Conservation (phyloP, 2,113 vertebrate species). For the Naja naja region DNA sequence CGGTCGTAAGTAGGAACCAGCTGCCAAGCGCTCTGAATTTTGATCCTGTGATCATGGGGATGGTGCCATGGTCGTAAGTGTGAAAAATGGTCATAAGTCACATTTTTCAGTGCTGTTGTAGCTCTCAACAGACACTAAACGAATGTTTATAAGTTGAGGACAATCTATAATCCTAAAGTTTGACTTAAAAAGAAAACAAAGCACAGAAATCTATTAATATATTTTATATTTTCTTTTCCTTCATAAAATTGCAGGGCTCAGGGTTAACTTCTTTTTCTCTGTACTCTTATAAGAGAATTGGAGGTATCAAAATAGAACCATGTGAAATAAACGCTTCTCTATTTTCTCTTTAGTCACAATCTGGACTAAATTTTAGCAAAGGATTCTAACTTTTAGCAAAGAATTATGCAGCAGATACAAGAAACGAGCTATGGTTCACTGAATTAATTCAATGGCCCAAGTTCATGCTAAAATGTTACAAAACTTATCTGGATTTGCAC, state of each 20-base stretch:
- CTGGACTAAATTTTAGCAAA: background rate
- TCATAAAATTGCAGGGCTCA: background rate
- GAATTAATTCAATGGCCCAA: background rate
- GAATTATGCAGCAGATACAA: background rate
- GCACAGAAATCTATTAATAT: background rate
- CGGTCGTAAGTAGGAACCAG: background rate
- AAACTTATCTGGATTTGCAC: background rate
- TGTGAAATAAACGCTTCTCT: background rate
- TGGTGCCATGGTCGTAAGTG: background rate
- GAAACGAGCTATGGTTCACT: background rate
- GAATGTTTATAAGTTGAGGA: background rate
- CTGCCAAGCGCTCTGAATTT: background rate
- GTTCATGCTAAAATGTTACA: background rate
- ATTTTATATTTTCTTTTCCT: background rate
- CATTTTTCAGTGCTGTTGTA: background rate
- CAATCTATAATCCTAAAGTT: background rate
- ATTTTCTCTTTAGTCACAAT: background rate
- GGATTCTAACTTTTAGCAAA: too few species aligned
- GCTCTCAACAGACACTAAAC: background rate
- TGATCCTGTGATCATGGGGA: background rate
- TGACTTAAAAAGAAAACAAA: background rate
- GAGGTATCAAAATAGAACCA: background rate
- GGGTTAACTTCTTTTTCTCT: background rate
- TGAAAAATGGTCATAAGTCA: background rate
- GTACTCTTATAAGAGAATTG: background rate